Evolutionary conservation across 2,888 invertebrate species (phyloP), one percentile per base, ranked within the genome.

Genomic region (Scaptomyza polygonia): DNA sequence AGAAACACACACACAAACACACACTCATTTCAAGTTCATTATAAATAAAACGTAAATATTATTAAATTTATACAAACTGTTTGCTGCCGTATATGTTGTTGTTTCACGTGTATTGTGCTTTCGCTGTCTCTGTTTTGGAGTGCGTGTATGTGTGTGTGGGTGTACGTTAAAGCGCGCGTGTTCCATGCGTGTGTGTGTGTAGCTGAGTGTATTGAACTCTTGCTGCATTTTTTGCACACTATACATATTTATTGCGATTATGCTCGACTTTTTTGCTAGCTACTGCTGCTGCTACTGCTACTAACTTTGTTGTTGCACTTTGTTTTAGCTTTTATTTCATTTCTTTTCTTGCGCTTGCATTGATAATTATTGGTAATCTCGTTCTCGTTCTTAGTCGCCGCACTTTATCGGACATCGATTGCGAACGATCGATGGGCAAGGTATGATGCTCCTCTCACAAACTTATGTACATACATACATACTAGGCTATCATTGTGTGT

Each of bases 21-120:
- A 62, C 64, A 48, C 62, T 66, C 40, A 56, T 82, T 80, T 83
- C 82, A 83, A 83, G 82, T 83, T 83, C 88, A 83, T 79, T 86
- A 86, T 79, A 76, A 86, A 88, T 63, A 82, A 85, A 83, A 88
- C 88, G 88, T 83, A 85, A 83, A 83, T 88, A 83, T 83, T 82
- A 86, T 82, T 88, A 79, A 88, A 82, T 83, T 79, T 79, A 75
- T 82, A 79, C 70, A 82, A 78, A 72, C 82, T 65, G 48, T 49
- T 27, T 48, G 48, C 25, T 36, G 14, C 32, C 58, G 36, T 34
- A 36, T 39, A n/a, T 43, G 27, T 48, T 39, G 58, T 66, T 61
- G 30, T 58, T 74, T 67, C 63, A 59, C 59, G 54, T 71, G 69
- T 67, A 44, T 67, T 49, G 30, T 39, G 18, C 66, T 47, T 61